These are phyloP conservation scores for Lymantria dispar DNA, from an alignment of 2,888 invertebrate species.

Conservation along the genomic window DNA sequence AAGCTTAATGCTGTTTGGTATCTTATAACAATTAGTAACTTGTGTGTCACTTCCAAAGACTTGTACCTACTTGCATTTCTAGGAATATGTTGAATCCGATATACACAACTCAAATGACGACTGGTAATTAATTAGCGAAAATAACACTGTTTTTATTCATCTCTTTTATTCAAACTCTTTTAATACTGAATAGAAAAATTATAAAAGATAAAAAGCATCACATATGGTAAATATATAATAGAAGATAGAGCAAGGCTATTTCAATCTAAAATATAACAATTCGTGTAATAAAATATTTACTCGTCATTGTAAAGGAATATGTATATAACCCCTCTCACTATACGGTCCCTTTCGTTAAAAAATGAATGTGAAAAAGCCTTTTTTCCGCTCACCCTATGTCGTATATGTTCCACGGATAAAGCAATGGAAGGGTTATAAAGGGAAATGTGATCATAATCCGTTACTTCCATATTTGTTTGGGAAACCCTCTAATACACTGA, in stretches of 20 bases:
- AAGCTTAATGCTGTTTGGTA: too few relatives aligned
- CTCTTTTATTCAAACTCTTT: background rate
- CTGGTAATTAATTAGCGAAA: too few relatives aligned
- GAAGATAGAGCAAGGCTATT: slow-evolving; percentile 5
- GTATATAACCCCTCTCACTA: slow-evolving; percentile 46
- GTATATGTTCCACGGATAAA: slow-evolving; percentile 51
- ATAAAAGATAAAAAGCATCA: background rate
- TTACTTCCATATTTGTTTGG: slow-evolving; percentile 63
- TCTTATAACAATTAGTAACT: too few relatives aligned
- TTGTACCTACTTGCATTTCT: too few relatives aligned
- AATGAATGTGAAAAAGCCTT: slow-evolving; percentile 53
- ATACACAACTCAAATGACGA: background rate
- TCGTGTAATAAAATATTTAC: slow-evolving; percentile 59
- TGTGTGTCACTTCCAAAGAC: too few relatives aligned
- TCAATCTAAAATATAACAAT: slow-evolving; percentile 39
- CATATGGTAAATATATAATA: background rate
- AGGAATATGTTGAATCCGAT: background rate
- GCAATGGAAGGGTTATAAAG: slow-evolving; percentile 60
- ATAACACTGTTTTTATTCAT: too few relatives aligned
- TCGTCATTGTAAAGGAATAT: slow-evolving; percentile 48
- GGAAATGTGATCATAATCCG: slow-evolving; percentile 70
- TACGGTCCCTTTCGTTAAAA: slow-evolving; percentile 54
- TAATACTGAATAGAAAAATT: background rate
- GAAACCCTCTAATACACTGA: slow-evolving; percentile 41
- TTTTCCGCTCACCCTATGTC: slow-evolving; percentile 44